These are phyloP conservation scores for Montipora cactus DNA, from an alignment of 64 coral and sea anemone species.

Conservation along the genomic window DNA sequence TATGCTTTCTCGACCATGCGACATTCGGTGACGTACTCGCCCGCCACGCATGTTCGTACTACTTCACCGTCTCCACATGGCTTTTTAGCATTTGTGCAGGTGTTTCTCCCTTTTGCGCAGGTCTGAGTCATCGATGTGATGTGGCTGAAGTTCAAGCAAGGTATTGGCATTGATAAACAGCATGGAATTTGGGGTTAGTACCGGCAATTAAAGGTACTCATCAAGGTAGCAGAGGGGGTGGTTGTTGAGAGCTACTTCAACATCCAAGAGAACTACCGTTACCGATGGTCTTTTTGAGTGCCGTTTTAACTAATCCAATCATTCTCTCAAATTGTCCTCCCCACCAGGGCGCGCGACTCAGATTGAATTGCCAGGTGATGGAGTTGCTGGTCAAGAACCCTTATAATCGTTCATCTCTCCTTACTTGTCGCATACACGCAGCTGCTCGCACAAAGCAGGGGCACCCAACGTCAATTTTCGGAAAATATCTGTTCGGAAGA, in stretches of 20 bases:
- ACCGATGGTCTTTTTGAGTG: constrained; percentile 19
- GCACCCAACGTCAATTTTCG: no score
- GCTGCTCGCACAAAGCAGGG: not conserved
- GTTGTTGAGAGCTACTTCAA: constrained; percentile 17
- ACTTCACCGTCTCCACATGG: no score
- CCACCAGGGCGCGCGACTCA: not conserved
- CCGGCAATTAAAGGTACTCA: not conserved
- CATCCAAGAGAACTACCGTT: not conserved
- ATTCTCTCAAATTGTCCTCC: not conserved
- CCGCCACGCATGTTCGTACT: no score
- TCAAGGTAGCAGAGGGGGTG: not conserved
- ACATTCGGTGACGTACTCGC: no score
- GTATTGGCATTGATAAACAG: not conserved
- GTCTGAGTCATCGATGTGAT: not conserved
- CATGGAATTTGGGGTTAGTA: not conserved
- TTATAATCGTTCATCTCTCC: not conserved
- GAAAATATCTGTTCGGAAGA: no score
- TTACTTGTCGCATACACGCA: not conserved
- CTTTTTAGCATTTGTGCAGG: no score
- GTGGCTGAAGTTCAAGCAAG: not conserved
- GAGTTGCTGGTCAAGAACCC: not conserved
- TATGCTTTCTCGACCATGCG: no score
- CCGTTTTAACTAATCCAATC: not conserved
- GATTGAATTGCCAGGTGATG: not conserved
- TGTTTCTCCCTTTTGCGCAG: no score